These are phyloP conservation scores for Pangasius krempfi DNA, from an alignment of 2,797 vertebrate species.

Conservation along the genomic window DNA sequence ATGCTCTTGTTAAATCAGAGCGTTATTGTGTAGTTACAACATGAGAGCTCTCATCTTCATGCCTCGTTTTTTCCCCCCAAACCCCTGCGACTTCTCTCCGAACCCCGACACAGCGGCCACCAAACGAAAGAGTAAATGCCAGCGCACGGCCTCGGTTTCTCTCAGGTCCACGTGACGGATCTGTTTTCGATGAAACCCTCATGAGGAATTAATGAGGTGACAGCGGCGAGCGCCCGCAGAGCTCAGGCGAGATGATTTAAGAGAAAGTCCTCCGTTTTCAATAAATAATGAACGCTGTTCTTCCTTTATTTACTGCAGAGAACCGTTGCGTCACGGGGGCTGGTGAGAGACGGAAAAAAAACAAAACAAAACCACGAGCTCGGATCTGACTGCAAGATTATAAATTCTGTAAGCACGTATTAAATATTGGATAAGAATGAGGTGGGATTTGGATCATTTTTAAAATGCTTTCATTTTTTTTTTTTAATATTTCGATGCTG, in stretches of 20 bases:
- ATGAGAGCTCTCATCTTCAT: not conserved
- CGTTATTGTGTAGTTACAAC: not conserved
- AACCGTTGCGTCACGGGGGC: not conserved
- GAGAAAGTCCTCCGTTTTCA: slow-evolving; percentile 35
- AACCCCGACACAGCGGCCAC: not conserved
- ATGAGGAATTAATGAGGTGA: slow-evolving; percentile 76
- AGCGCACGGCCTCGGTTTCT: slow-evolving; percentile 11
- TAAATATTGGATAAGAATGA: not conserved
- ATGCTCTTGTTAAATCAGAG: not conserved
- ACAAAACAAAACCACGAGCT: not conserved
- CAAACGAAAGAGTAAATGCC: slow-evolving; percentile 35
- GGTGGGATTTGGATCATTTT: not conserved
- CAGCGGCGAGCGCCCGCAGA: slow-evolving; percentile 68
- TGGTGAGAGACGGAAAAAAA: not conserved
- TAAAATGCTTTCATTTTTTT: not conserved
- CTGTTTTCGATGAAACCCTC: slow-evolving; percentile 72
- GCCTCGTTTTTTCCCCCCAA: not conserved
- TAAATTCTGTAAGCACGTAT: not conserved
- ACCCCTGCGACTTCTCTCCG: not conserved
- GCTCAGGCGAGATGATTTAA: slow-evolving; percentile 67
- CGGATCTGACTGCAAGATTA: not conserved
- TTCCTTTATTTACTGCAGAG: slow-evolving; percentile 6
- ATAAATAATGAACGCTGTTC: slow-evolving; percentile 45
- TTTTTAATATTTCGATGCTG: not conserved
- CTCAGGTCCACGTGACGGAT: slow-evolving; percentile 72